Percentiles rank a stretch among this genome's conserved stretches.
Evolutionary conservation across 2,113 vertebrate species (phyloP).

Genomic region (Tonatia bakeri): DNA sequence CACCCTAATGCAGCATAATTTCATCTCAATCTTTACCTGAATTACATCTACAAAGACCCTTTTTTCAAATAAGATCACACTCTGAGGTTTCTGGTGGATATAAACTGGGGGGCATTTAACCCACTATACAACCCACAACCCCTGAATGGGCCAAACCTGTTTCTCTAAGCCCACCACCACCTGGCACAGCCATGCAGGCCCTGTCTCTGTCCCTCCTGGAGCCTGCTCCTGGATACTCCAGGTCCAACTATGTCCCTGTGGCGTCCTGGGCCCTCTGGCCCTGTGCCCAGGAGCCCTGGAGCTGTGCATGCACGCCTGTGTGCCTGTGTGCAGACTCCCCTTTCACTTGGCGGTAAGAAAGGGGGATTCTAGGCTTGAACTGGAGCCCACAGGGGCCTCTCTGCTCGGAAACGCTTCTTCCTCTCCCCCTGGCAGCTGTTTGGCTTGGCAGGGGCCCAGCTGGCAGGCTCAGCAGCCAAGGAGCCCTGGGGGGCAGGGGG

Average conservation of each 20-base stretch:
- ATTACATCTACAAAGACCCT: neutral
- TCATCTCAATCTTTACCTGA: neutral
- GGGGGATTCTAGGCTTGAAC: conserved; percentile 72
- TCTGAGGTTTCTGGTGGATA: neutral
- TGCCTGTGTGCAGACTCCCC: neutral
- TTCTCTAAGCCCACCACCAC: neutral
- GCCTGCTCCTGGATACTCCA: neutral
- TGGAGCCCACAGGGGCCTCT: conserved; percentile 71
- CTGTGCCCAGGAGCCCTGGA: neutral
- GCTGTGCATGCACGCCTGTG: neutral
- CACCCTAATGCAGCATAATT: neutral
- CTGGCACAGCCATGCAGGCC: neutral
- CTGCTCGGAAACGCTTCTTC: conserved; percentile 79
- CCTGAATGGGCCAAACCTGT: neutral
- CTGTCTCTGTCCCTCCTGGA: neutral
- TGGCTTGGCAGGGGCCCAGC: conserved; percentile 68
- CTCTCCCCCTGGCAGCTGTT: conserved; percentile 77
- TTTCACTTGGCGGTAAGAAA: conserved; percentile 59
- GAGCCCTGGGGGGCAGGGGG: conserved; percentile 54
- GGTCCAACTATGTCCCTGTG: rapidly evolving
- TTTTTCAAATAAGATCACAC: neutral
- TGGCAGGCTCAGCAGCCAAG: conserved; percentile 61
- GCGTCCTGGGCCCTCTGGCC: neutral
- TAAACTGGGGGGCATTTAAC: neutral
- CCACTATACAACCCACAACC: neutral